Evolutionary conservation across 2,888 invertebrate species (phyloP), one percentile per base, ranked within the genome.

Genomic region (Elaeidobius kamerunicus): DNA sequence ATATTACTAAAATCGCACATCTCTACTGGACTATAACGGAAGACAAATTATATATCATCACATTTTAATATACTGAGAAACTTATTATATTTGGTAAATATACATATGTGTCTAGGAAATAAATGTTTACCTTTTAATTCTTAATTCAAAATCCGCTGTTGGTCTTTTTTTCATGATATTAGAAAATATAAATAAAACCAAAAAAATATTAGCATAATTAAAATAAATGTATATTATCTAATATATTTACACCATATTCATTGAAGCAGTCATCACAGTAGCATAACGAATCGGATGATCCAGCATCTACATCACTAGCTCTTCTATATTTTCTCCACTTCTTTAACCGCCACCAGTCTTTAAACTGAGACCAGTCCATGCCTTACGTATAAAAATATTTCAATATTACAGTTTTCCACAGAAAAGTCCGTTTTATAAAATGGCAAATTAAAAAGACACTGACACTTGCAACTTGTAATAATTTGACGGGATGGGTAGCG

Each of bases 311-410:
- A 59, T 72, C 74, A 59, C 70, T 69, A 44, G 73, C 76, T 63
- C 74, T 73, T 68, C 80, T 78, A 65, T 74, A 77, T 69, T 76
- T 80, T 63, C 82, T 80, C 77, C 84, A 82, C 69, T 79, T 80
- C 73, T 85, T 86, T 55, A 87, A 76, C 56, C 86, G 78, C 87
- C 87, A 87, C 86, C 86, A 87, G 73, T 87, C 85, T 73, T 86
- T 86, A 67, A 86, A 75, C 85, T 86, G 86, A 65, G 83, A 81
- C 86, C 87, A 87, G 76, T 87, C 87, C 85, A 86, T 86, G 4
- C 30, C 6, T 30, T n/a, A n/a, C n/a, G n/a, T n/a, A n/a, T n/a
- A n/a, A n/a, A n/a, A n/a, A n/a, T n/a, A n/a, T n/a, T n/a, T n/a
- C n/a, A n/a, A n/a, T n/a, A n/a, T n/a, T n/a, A n/a, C n/a, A n/a